Percentiles rank a stretch among this genome's conserved stretches.
phyloP scores from a whole-genome alignment of 2,888 invertebrate genomes.

The Andrena praecox region DNA sequence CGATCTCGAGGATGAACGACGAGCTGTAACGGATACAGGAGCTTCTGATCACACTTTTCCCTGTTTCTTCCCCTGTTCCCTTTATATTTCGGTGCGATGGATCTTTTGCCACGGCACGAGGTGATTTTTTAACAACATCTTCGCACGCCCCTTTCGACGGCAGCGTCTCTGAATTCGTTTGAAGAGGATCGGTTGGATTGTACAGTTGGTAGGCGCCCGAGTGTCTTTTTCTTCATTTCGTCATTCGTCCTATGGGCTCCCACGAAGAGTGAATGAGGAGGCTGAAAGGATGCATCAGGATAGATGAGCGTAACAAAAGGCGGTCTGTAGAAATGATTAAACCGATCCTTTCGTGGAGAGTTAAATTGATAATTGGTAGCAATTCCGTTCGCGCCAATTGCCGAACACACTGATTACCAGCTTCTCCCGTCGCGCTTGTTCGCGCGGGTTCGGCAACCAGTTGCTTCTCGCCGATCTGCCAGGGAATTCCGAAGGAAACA shows the following conservation, averaged over 20 bases:
- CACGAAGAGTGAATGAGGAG: slow-evolving; percentile 39
- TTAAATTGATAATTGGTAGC: slow-evolving; percentile 73
- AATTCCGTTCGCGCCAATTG: slow-evolving; percentile 73
- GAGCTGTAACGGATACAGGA: slow-evolving; percentile 72
- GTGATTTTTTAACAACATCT: no score
- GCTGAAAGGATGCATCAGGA: slow-evolving; percentile 55
- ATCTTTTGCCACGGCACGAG: neutral
- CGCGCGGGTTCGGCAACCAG: slow-evolving; percentile 45
- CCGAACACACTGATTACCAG: slow-evolving; percentile 66
- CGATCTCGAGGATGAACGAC: slow-evolving; percentile 76
- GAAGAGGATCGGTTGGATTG: neutral
- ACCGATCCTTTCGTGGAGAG: slow-evolving; percentile 64
- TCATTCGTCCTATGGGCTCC: neutral
- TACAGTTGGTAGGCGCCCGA: neutral
- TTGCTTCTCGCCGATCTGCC: neutral
- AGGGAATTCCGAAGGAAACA: neutral
- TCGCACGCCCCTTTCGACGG: neutral
- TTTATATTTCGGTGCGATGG: neutral
- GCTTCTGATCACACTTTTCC: slow-evolving; percentile 45
- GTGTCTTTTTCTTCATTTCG: neutral
- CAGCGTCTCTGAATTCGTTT: neutral
- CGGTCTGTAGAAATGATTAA: slow-evolving; percentile 61
- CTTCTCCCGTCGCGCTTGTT: slow-evolving; percentile 56
- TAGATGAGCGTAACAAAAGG: slow-evolving; percentile 58
- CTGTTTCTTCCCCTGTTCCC: neutral